Evolutionary conservation across 2,888 invertebrate genomes (phyloP), one percentile per base, ranked within the genome.

Genomic region (Nephrotoma appendiculata): DNA sequence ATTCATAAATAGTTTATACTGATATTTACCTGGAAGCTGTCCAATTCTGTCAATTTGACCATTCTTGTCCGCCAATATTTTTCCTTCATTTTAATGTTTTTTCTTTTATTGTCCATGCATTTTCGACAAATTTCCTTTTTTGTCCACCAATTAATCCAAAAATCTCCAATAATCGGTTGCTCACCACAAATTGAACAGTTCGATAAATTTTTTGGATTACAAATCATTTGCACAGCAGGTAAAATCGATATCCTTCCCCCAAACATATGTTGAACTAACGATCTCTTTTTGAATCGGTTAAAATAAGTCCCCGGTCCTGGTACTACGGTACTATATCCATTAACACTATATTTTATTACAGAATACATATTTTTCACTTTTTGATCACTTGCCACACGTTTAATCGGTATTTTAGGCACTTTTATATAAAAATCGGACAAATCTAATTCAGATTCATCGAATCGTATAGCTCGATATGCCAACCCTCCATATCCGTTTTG

Each of bases 121-220:
- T 42, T 87, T 0, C 91, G 89, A 86, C 91, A 91, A 87, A 91
- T 89, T 57, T 91, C 91, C 88, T 89, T 89, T 86, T 91, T 89
- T 6, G 87, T 88, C 52, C 85, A 48, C 7, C 88, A 93, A 88
- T 91, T 93, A 87, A 93, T 93, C 92, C 94, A 94, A 88, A 94
- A 94, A 89, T 94, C 94, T 1, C 94, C 94, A 52, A 85, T 9
- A 88, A 88, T 45, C 0, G 91, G 91, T 0, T 86, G 87, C 86
- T 88, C 87, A 6, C 89, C 89, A 84, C 91, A 91, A n/a, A 88
- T 88, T 11, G 87, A 42, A 86, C 91, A 91, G 41, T 88, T 88
- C 0, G 89, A 89, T 2, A 45, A 86, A 71, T 91, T 90, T 0
- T 44, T 86, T 11, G 90, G 89, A 0, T 88, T 87, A 87, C 91